A percentile compares a stretch with the other conserved stretches of the same genome.
Conservation (phyloP, 2,888 invertebrate genomes). For the Anorthoa munda region DNA sequence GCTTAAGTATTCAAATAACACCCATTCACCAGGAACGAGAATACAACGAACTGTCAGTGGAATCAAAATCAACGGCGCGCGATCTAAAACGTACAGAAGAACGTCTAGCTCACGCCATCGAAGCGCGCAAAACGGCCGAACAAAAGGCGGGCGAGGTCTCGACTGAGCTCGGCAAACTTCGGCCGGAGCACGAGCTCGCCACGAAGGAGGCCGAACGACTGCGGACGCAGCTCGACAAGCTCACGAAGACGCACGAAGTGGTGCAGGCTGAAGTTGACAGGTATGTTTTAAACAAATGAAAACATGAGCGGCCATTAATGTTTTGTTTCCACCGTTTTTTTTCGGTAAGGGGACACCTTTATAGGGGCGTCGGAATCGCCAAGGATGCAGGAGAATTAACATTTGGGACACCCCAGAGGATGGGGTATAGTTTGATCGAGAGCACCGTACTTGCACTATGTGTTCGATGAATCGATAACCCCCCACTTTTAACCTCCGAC, state of each 20-base stretch:
- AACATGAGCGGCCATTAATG: neutral
- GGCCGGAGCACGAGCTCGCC: conserved; percentile 85
- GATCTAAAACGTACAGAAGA: conserved; percentile 85
- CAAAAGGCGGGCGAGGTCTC: conserved; percentile 76
- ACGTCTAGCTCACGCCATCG: conserved; percentile 75
- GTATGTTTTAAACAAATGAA: conserved; percentile 65
- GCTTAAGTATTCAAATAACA: neutral
- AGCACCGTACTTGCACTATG: too few relatives aligned
- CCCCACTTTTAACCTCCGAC: too few relatives aligned
- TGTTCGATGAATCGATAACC: too few relatives aligned
- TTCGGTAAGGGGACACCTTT: too few relatives aligned
- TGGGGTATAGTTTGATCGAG: too few relatives aligned
- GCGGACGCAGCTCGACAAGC: conserved; percentile 88
- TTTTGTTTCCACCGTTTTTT: neutral
- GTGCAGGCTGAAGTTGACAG: conserved; percentile 87
- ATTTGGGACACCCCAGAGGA: too few relatives aligned
- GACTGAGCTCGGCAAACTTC: conserved; percentile 82
- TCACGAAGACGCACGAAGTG: conserved; percentile 82
- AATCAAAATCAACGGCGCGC: conserved; percentile 80
- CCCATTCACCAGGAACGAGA: conserved; percentile 81
- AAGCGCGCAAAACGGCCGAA: conserved; percentile 81
- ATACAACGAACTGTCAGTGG: conserved; percentile 83
- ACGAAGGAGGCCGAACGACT: conserved; percentile 88
- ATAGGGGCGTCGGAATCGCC: too few relatives aligned
- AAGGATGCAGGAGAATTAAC: too few relatives aligned